Conservation (phyloP, 2,797 vertebrate genomes). For the Tragelaphus eurycerus region DNA sequence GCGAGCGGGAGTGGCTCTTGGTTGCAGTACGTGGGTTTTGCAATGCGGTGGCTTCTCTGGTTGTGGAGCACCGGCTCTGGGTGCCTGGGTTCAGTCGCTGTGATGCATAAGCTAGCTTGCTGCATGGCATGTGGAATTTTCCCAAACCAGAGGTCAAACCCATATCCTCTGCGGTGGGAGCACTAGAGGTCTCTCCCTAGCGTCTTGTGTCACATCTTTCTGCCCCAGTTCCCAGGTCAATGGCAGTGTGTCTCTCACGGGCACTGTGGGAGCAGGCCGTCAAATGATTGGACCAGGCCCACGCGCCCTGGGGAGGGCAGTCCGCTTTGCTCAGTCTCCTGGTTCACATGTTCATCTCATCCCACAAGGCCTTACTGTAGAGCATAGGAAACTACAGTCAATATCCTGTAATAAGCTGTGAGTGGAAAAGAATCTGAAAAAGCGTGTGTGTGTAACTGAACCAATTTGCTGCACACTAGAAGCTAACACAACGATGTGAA, state of each 20-base stretch:
- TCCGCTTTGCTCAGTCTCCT: neutral
- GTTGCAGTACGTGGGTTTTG: fast-evolving
- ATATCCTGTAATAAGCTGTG: too few relatives aligned
- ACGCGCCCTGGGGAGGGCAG: fast-evolving
- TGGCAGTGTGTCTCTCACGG: fast-evolving
- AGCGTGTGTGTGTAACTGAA: fast-evolving
- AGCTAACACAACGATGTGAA: fast-evolving
- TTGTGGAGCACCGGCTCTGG: fast-evolving
- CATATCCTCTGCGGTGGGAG: neutral
- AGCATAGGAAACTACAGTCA: fast-evolving
- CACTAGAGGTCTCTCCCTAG: fast-evolving
- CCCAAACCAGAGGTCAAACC: neutral
- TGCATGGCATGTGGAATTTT: neutral
- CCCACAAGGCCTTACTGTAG: too few relatives aligned
- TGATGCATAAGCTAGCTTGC: fast-evolving
- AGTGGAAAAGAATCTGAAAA: neutral
- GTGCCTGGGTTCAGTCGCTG: neutral
- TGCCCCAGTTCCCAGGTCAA: fast-evolving
- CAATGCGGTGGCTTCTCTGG: fast-evolving
- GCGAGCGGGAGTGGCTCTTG: fast-evolving
- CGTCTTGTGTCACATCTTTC: fast-evolving
- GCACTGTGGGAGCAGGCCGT: fast-evolving
- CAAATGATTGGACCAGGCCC: neutral
- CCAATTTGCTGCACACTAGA: fast-evolving
- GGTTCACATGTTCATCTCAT: too few relatives aligned